phyloP scores from a whole-genome alignment of 2,797 vertebrate genomes.

The Rhynchonycteris naso region DNA sequence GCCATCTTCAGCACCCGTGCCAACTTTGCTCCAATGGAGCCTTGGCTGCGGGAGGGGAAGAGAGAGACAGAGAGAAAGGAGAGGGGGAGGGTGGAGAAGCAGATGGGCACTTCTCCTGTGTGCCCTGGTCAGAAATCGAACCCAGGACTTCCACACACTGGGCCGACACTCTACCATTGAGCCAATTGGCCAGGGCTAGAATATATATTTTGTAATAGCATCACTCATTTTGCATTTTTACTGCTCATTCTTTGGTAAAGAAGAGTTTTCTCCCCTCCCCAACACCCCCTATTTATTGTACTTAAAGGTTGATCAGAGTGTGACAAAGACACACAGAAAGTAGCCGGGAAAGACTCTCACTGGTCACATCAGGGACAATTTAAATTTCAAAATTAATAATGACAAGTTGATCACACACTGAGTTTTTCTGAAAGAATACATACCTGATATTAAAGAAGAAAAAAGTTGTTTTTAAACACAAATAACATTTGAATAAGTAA shows the following conservation, averaged over 20 bases:
- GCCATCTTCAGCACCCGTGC: too few relatives aligned
- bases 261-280: not conserved
- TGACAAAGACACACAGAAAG: too few relatives aligned
- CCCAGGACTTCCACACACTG: too few relatives aligned
- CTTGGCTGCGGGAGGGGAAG: too few relatives aligned
- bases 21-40: too few relatives aligned
- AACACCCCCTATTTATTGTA: rapidly evolving
- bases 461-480: not conserved
- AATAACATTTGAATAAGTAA: not conserved
- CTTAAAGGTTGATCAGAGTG: not conserved
- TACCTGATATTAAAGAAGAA: not conserved
- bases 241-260: not conserved
- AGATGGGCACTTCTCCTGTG: too few relatives aligned
- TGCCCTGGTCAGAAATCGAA: too few relatives aligned
- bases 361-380: not conserved
- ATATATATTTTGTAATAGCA: too few relatives aligned
- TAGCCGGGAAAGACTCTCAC: not conserved
- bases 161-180: too few relatives aligned
- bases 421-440: not conserved
- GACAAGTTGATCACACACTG: not conserved
- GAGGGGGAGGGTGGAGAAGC: too few relatives aligned
- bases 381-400: not conserved
- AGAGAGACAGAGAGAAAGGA: too few relatives aligned
- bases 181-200: too few relatives aligned
- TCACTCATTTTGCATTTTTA: conserved; percentile 17